phyloP scores from a whole-genome alignment of 2,113 vertebrate genomes.

The Tetrax tetrax region DNA sequence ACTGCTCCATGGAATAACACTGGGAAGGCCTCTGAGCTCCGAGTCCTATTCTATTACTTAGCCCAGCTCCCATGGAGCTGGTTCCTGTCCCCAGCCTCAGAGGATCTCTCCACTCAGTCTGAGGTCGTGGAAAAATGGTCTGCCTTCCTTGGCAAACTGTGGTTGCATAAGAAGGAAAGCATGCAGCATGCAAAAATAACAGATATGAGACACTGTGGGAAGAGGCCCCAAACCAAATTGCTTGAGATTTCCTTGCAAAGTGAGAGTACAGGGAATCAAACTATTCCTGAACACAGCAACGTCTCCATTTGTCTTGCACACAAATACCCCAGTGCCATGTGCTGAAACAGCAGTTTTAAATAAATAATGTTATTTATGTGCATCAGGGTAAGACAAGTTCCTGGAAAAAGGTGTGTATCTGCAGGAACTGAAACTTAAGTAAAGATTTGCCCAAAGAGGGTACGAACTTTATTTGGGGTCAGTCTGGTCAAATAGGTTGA shows the following conservation, averaged over 20 bases:
- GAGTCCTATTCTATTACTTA: accelerated
- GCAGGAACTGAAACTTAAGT: background rate
- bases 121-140: background rate
- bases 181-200: background rate
- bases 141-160: background rate
- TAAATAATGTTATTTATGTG: background rate
- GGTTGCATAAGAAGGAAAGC: background rate
- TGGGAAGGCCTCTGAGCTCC: background rate
- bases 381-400: background rate
- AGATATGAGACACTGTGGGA: background rate
- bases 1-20: background rate
- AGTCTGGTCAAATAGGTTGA: background rate
- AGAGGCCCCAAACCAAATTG: background rate
- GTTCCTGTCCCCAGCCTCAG: background rate
- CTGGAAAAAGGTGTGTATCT: background rate
- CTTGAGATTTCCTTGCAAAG: conserved; percentile 6
- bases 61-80: background rate
- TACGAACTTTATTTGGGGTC: background rate
- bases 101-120: background rate
- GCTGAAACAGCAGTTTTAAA: background rate
- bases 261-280: background rate
- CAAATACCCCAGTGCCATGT: background rate
- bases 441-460: background rate
- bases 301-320: background rate
- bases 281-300: background rate